Conservation (phyloP, 2,888 invertebrate species). For the Pristionchus mayeri region DNA sequence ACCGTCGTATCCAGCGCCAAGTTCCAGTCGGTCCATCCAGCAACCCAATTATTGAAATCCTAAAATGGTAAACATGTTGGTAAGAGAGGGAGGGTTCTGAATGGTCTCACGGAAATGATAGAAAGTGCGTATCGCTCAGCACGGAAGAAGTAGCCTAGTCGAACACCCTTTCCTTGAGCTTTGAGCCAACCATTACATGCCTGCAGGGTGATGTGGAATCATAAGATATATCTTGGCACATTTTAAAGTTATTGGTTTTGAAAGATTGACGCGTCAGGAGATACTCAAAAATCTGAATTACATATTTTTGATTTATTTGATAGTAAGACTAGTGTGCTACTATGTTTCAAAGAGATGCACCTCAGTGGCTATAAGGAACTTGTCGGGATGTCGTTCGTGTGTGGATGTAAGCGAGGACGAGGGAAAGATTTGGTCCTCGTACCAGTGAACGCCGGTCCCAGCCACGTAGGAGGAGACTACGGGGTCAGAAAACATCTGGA, state of each 20-base stretch:
- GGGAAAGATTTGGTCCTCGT: slow-evolving; percentile 28
- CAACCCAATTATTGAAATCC: slow-evolving; percentile 85
- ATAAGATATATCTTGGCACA: too few relatives aligned
- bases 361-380: slow-evolving; percentile 12
- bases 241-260: too few relatives aligned
- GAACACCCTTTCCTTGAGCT: slow-evolving; percentile 43
- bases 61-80: too few relatives aligned
- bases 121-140: slow-evolving; percentile 83
- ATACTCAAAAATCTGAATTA: too few relatives aligned
- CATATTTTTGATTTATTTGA: too few relatives aligned
- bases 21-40: slow-evolving; percentile 94
- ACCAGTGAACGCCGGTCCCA: slow-evolving; percentile 41
- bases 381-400: slow-evolving; percentile 24
- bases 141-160: slow-evolving; percentile 85
- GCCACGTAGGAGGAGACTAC: not conserved
- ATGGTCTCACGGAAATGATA: slow-evolving; percentile 62
- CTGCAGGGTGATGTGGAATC: not conserved
- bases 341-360: not conserved
- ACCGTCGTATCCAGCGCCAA: slow-evolving; percentile 81
- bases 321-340: too few relatives aligned
- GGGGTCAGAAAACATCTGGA: slow-evolving; percentile 5
- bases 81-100: too few relatives aligned
- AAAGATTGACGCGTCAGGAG: too few relatives aligned
- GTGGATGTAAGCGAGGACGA: not conserved
- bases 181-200: slow-evolving; percentile 25